Base-by-base conservation (phyloP, 2,888 invertebrate genomes). In the Deilephila elpenor region DNA sequence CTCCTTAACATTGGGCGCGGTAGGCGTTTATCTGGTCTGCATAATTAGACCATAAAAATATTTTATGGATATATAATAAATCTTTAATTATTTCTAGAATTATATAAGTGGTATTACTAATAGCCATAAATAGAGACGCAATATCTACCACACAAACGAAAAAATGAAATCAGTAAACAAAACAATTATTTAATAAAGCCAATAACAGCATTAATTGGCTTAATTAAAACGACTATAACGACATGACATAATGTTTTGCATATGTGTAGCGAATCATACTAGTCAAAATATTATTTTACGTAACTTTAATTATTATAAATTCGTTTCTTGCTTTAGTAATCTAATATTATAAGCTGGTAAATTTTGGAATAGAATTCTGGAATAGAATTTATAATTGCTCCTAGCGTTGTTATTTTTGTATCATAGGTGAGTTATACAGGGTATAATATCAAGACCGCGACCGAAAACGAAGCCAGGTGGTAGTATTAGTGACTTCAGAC, bases 201-300 rank as follows among this genome's bases (percentile, higher is more conserved):
- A 51, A 25, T 29, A 51, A 51, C 5, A 44, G 1, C 25, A 51
- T 67, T 44, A 67, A 29, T 29, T 25, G 67, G 8, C 8, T 20
- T 64, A 64, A 51, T 67, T 51, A 51, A 51, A 20, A 20, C n/a
- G 44, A 20, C 37, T 51, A 51, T 51, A 67, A 32, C 19, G 19
- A 51, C 14, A 17, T 67, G 20, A 67, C 44, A 29, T 61, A 29
- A 59, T 6, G 25, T 56, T 56, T 51, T 17, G 25, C 44, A n/a
- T 17, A 5, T 14, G 64, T 44, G n/a, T 44, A 25, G 44, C 67
- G 25, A 67, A 67, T 67, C 25, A 51, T 51, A 51, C 67, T 67
- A 51, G 67, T 29, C 51, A 25, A 17, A 51, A 29, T 7, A 67
- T 17, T 25, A 25, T 5, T 17, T 44, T 67, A 25, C n/a, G 56